Conservation (phyloP, 2,113 vertebrate genomes). For the Tringa solitaria region DNA sequence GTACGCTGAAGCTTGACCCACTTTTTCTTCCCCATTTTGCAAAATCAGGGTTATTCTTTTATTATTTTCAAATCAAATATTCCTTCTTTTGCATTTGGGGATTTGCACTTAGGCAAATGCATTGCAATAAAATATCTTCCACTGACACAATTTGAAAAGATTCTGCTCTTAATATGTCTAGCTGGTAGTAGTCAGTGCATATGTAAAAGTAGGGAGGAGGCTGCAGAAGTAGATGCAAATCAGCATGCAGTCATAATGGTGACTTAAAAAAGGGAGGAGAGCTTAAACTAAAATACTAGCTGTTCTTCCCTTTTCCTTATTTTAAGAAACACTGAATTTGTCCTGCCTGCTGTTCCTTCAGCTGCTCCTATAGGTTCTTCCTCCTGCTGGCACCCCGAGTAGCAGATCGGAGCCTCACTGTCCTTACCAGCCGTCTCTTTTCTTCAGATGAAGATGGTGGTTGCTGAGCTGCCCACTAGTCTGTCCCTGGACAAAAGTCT, state of each 20-base stretch:
- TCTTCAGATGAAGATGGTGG: neutral
- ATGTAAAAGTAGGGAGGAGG: neutral
- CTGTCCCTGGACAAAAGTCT: neutral
- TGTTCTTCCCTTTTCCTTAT: neutral
- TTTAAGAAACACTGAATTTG: neutral
- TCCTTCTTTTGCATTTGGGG: neutral
- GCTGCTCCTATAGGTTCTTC: neutral
- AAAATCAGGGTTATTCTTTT: neutral
- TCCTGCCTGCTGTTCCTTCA: neutral
- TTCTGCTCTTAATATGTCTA: neutral
- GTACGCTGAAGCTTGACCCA: neutral
- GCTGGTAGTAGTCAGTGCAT: neutral
- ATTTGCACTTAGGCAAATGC: neutral
- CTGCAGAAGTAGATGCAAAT: neutral
- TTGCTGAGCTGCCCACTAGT: neutral
- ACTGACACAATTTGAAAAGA: neutral
- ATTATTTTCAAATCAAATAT: too few species aligned
- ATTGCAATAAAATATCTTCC: neutral
- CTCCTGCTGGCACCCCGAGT: neutral
- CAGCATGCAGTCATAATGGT: neutral
- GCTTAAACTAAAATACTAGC: neutral
- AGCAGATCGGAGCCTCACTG: neutral
- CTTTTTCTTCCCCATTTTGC: neutral
- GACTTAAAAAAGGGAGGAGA: too few species aligned
- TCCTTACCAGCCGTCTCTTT: neutral